Evolutionary conservation across 1,140 invertebrate genomes (phyloP).

Genomic region (Delia radicum): DNA sequence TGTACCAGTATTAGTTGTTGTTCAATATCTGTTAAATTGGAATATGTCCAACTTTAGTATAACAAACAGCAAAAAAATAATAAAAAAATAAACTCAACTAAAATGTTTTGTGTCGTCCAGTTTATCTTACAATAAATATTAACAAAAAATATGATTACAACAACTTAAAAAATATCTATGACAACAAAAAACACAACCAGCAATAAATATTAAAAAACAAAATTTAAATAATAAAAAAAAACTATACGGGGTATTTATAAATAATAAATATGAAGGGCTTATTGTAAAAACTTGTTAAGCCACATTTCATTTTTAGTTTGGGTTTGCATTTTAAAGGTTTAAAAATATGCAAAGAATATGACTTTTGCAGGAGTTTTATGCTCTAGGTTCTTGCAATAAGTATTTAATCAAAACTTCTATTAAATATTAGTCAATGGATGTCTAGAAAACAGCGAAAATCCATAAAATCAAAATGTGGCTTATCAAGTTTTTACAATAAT

Average conservation of each 20-base stretch:
- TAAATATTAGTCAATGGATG: too few species aligned
- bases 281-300: too few species aligned
- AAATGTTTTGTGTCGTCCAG: slow-evolving; percentile 23
- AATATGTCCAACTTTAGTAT: slow-evolving; percentile 9
- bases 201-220: background rate
- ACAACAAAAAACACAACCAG: background rate
- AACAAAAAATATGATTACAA: slow-evolving; percentile 19
- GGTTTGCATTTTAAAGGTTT: too few species aligned
- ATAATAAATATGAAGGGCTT: slow-evolving; percentile 14
- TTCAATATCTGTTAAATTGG: slow-evolving; percentile 23
- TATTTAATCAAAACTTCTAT: too few species aligned
- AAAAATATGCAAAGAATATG: too few species aligned
- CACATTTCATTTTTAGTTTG: too few species aligned
- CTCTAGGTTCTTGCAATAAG: too few species aligned
- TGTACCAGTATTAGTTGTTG: background rate
- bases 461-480: too few species aligned
- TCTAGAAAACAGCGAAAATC: too few species aligned
- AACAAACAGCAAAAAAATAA: background rate
- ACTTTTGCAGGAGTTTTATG: too few species aligned
- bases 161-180: slow-evolving; percentile 2
- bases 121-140: slow-evolving; percentile 21
- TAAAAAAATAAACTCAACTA: background rate
- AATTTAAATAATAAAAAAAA: background rate
- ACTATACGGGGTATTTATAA: slow-evolving; percentile 10
- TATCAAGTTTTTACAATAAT: too few species aligned